Conservation (phyloP, 2,113 vertebrate genomes). For the Tupaia chinensis region DNA sequence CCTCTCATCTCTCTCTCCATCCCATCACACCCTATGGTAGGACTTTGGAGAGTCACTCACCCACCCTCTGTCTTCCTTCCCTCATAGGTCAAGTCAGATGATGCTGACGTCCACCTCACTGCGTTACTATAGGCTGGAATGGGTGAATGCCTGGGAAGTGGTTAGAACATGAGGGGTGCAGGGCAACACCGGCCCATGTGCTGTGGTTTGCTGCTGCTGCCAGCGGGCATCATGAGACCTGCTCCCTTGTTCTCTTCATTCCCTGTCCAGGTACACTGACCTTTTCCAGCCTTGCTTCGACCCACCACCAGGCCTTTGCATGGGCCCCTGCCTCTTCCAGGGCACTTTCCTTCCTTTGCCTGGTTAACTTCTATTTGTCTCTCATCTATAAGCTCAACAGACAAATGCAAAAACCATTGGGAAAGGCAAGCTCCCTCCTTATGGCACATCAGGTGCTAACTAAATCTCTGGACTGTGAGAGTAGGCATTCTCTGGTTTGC, state of each 20-base stretch:
- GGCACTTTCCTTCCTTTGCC: neutral
- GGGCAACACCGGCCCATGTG: rapidly evolving
- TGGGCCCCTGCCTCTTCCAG: neutral
- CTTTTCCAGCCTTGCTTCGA: no score
- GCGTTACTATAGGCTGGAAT: neutral
- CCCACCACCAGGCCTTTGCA: neutral
- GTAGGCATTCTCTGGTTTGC: neutral
- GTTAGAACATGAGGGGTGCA: neutral
- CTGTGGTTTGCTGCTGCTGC: neutral
- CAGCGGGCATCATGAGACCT: rapidly evolving
- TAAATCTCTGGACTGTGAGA: neutral
- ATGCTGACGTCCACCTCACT: neutral
- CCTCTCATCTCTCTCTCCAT: neutral
- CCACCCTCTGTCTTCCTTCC: neutral
- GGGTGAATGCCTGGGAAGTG: neutral
- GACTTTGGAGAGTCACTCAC: neutral
- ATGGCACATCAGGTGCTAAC: neutral
- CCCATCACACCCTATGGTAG: neutral
- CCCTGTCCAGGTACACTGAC: no score
- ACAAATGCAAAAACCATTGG: neutral
- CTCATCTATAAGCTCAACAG: neutral
- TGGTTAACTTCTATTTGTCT: neutral
- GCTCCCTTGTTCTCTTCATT: no score
- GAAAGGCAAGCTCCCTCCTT: neutral
- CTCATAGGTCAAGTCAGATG: neutral